phyloP scores from a whole-genome alignment of 2,888 invertebrate genomes.

The Sphaeridia pumilis region DNA sequence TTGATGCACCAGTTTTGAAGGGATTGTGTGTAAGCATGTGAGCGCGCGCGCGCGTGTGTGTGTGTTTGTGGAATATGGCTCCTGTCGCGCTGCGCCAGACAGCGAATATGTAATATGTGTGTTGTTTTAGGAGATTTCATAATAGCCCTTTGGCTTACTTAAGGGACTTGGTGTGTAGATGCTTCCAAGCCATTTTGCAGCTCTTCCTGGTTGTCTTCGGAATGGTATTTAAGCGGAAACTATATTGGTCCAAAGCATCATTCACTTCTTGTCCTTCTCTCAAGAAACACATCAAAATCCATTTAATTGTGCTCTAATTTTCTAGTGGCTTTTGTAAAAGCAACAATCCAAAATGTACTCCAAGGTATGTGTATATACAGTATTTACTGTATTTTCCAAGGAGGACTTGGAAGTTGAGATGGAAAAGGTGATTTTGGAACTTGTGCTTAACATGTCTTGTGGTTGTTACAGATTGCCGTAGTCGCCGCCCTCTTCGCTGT shows the following conservation, averaged over 20 bases:
- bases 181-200: too few relatives aligned
- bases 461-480: constrained; percentile 21
- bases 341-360: constrained; percentile 6
- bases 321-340: not conserved
- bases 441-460: not conserved
- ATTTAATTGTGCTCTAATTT: not conserved
- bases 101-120: too few relatives aligned
- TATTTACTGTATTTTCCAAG: not conserved
- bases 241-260: constrained; percentile 7
- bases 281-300: constrained; percentile 1
- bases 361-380: constrained; percentile 5
- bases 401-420: too few relatives aligned
- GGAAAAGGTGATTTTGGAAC: too few relatives aligned
- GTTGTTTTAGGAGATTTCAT: too few relatives aligned
- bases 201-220: constrained; percentile 23
- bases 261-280: constrained; percentile 12
- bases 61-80: too few relatives aligned
- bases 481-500: constrained; percentile 25
- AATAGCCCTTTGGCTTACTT: too few relatives aligned
- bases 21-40: too few relatives aligned
- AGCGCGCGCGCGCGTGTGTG: too few relatives aligned
- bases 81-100: too few relatives aligned
- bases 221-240: constrained; percentile 18
- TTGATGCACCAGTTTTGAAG: too few relatives aligned
- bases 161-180: too few relatives aligned